phyloP scores from a whole-genome alignment of 2,797 vertebrate genomes.

The Fistularia commersonii region DNA sequence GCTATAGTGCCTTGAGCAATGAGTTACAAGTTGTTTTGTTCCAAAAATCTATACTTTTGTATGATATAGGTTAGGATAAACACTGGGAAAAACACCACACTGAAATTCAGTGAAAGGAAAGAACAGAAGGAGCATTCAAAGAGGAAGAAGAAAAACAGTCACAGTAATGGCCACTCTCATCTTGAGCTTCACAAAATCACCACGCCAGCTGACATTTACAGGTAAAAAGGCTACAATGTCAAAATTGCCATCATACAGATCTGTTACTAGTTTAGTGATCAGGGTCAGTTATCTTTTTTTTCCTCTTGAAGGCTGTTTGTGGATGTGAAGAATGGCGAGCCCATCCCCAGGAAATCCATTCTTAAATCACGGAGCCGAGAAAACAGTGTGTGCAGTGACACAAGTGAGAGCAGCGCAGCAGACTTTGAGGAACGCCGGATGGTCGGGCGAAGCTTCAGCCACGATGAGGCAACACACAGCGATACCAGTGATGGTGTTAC shows the following conservation, averaged over 20 bases:
- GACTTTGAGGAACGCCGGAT: slow-evolving; percentile 86
- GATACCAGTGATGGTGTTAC: slow-evolving; percentile 82
- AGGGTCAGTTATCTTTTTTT: neutral
- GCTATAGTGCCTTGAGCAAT: neutral
- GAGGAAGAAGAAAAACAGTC: slow-evolving; percentile 87
- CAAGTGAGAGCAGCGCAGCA: slow-evolving; percentile 89
- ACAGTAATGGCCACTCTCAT: slow-evolving; percentile 77
- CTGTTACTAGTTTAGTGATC: neutral
- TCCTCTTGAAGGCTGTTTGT: slow-evolving; percentile 83
- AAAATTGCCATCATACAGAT: neutral
- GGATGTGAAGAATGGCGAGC: slow-evolving; percentile 92
- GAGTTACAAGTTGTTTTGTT: neutral
- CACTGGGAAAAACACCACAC: slow-evolving; percentile 94
- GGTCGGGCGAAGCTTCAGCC: slow-evolving; percentile 77
- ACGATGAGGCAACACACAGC: slow-evolving; percentile 81
- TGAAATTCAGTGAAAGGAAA: slow-evolving; percentile 97
- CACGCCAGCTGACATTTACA: slow-evolving; percentile 91
- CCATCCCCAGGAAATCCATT: slow-evolving; percentile 93
- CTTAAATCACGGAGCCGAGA: slow-evolving; percentile 95
- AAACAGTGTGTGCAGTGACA: slow-evolving; percentile 95
- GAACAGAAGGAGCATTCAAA: slow-evolving; percentile 95
- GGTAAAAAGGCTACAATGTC: slow-evolving; percentile 62
- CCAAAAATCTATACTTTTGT: neutral
- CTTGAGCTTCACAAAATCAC: slow-evolving; percentile 84
- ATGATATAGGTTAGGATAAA: slow-evolving; percentile 91